A percentile compares a stretch with the other conserved stretches of the same genome.
Evolutionary conservation across 2,797 vertebrate genomes (phyloP).

Genomic region (Sebastes steindachneri): DNA sequence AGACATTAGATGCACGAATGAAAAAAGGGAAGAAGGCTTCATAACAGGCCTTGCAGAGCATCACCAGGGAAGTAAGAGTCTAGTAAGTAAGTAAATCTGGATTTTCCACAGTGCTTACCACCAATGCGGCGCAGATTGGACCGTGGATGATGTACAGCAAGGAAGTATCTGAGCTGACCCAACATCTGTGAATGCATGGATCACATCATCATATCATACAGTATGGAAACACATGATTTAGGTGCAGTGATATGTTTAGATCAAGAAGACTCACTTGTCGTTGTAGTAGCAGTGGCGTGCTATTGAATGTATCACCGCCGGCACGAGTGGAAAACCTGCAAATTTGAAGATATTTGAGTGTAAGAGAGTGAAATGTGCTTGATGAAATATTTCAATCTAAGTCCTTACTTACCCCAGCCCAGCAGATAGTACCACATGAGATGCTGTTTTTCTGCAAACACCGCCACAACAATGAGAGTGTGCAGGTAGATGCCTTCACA

Average conservation of each 20-base stretch:
- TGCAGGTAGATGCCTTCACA: conserved; percentile 99
- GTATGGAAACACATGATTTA: neutral
- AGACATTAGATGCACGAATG: neutral
- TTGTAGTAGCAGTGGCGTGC: conserved; percentile 93
- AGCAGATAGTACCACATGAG: conserved; percentile 97
- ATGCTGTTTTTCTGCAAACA: conserved; percentile 97
- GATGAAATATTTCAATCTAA: fast-evolving
- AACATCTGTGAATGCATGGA: conserved; percentile 84
- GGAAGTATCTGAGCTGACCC: conserved; percentile 93
- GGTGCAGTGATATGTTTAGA: fast-evolving
- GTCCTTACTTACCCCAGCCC: conserved; percentile 90
- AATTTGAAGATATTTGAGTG: neutral
- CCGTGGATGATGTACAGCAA: conserved; percentile 97
- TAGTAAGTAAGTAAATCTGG: neutral
- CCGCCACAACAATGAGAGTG: conserved; percentile 97
- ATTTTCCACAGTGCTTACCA: conserved; percentile 82
- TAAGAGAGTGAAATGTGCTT: fast-evolving
- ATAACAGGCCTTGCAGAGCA: neutral
- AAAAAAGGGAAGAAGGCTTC: neutral
- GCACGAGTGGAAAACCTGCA: conserved; percentile 94
- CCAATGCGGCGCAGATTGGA: conserved; percentile 94
- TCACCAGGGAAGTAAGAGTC: neutral
- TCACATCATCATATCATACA: neutral
- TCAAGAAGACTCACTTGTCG: conserved; percentile 87
- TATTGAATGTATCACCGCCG: conserved; percentile 90